Percentiles rank a stretch among this genome's conserved stretches.
phyloP scores from a whole-genome alignment of 1,140 invertebrate genomes.

The Holotrichia oblita region DNA sequence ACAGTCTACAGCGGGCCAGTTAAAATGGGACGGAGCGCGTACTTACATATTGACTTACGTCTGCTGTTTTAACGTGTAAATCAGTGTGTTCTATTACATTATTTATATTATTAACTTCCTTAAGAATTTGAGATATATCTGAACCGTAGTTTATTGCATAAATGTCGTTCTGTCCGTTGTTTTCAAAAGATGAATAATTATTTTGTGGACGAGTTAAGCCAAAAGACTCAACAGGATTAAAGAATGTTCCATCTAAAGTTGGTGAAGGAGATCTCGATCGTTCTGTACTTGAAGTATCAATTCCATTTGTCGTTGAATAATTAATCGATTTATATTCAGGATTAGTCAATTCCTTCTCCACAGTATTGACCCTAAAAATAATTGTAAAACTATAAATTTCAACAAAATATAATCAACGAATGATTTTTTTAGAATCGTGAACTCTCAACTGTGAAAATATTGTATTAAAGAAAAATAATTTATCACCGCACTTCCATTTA shows the following conservation, averaged over 20 bases:
- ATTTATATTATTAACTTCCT: slow-evolving; percentile 57
- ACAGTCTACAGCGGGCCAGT: too few species aligned
- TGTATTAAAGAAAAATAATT: too few species aligned
- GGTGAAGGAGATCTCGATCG: slow-evolving; percentile 58
- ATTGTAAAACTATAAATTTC: neutral
- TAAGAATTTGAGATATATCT: slow-evolving; percentile 59
- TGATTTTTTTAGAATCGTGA: too few species aligned
- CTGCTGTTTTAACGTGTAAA: neutral
- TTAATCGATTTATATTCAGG: slow-evolving; percentile 43
- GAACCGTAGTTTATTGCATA: slow-evolving; percentile 35
- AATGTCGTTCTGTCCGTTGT: slow-evolving; percentile 28
- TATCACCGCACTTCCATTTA: too few species aligned
- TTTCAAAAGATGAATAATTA: slow-evolving; percentile 37
- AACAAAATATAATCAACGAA: too few species aligned
- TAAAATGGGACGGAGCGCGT: neutral
- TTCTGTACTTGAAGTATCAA: slow-evolving; percentile 48
- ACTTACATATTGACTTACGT: slow-evolving; percentile 11
- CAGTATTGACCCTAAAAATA: slow-evolving; percentile 48
- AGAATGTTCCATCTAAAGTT: slow-evolving; percentile 51
- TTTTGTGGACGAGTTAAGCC: slow-evolving; percentile 29
- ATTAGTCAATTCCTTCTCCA: slow-evolving; percentile 50
- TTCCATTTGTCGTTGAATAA: slow-evolving; percentile 43
- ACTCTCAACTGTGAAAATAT: too few species aligned
- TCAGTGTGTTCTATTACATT: slow-evolving; percentile 14
- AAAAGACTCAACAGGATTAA: slow-evolving; percentile 32